Percentiles rank a stretch among this genome's conserved stretches.
These are phyloP conservation scores for Eolophus roseicapilla DNA, from an alignment of 2,113 vertebrate genomes.

Conservation along the genomic window DNA sequence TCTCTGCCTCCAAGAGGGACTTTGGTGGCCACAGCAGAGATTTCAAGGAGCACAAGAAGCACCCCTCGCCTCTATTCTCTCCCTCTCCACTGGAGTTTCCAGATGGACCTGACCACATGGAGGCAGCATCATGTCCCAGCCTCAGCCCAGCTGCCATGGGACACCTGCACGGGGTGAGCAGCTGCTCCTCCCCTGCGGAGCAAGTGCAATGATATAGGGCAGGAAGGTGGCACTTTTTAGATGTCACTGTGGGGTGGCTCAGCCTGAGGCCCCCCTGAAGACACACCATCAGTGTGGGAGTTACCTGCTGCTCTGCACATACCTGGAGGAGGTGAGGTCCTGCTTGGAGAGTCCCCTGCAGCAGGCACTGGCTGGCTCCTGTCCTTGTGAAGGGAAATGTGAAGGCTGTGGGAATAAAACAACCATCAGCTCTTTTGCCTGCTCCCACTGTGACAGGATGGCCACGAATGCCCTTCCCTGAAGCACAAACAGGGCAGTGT, in stretches of 20 bases:
- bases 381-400: background rate
- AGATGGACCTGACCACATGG: accelerated
- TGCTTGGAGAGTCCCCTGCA: background rate
- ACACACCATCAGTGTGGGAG: background rate
- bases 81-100: background rate
- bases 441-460: background rate
- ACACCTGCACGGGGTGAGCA: background rate
- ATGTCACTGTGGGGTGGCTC: background rate
- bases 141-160: background rate
- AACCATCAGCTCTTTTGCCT: accelerated
- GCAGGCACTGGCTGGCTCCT: background rate
- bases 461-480: background rate
- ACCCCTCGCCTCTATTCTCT: background rate
- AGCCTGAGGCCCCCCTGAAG: background rate
- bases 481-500: slow-evolving; percentile 36
- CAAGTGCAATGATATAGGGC: background rate
- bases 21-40: background rate
- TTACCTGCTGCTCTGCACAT: background rate
- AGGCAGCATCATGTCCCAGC: background rate
- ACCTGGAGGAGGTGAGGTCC: background rate
- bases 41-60: background rate
- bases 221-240: background rate
- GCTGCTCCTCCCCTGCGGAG: background rate
- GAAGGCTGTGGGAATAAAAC: background rate
- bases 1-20: background rate